These are phyloP conservation scores for Daboia siamensis DNA, from an alignment of 2,113 vertebrate species.

Conservation along the genomic window DNA sequence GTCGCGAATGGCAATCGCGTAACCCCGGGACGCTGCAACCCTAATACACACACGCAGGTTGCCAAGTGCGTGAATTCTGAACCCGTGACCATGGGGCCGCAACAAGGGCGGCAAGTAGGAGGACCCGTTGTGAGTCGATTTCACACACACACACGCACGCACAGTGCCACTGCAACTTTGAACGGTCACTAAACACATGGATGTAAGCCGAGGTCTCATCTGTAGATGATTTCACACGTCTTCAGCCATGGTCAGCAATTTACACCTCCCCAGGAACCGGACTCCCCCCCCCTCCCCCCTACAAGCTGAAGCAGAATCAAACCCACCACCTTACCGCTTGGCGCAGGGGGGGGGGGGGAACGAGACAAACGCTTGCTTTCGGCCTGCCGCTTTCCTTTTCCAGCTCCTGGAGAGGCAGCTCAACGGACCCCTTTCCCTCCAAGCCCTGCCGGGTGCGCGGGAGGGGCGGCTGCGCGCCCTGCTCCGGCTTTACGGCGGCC, in stretches of 20 bases:
- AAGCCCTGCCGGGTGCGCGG: not conserved
- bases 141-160: too few relatives aligned
- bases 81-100: not conserved
- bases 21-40: not conserved
- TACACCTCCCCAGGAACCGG: not conserved
- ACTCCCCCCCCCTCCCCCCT: not conserved
- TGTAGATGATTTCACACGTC: not conserved
- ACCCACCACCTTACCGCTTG: not conserved
- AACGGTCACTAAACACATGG: not conserved
- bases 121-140: not conserved
- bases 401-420: not conserved
- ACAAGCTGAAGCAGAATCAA: not conserved
- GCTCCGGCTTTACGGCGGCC: not conserved
- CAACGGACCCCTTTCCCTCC: not conserved
- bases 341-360: not conserved
- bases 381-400: not conserved
- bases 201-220: not conserved
- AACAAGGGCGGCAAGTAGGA: not conserved
- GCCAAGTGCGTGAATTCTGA: not conserved
- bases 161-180: not conserved
- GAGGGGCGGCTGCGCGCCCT: not conserved
- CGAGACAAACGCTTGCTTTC: not conserved
- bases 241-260: not conserved
- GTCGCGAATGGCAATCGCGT: not conserved
- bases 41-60: not conserved